These are phyloP conservation scores for Sycophila sp. DNA, from an alignment of 1,140 invertebrate genomes.

Conservation along the genomic window DNA sequence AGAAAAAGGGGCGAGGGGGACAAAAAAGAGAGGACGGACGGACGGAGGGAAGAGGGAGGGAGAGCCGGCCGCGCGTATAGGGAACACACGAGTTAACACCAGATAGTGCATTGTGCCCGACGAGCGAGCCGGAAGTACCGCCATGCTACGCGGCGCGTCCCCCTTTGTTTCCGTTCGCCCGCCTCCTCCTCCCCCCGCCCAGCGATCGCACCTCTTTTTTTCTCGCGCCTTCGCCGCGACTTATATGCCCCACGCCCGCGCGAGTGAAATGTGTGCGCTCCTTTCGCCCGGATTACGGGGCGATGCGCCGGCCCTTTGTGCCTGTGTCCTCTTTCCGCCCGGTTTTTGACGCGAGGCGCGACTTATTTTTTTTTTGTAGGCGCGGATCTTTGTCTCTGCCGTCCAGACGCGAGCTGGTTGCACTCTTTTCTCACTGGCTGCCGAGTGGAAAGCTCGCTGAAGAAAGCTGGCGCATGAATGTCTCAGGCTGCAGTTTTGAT, in stretches of 20 bases:
- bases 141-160: conserved; percentile 62
- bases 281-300: background rate
- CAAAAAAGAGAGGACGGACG: background rate
- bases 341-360: background rate
- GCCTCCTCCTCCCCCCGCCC: conserved; percentile 32
- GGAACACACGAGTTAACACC: conserved; percentile 60
- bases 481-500: too few relatives aligned
- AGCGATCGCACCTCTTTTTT: background rate
- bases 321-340: background rate
- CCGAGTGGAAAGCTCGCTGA: too few relatives aligned
- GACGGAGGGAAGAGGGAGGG: conserved; percentile 41
- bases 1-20: background rate
- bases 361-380: background rate
- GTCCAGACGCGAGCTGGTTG: too few relatives aligned
- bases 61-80: conserved; percentile 39
- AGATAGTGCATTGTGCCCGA: conserved; percentile 63
- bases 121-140: conserved; percentile 66
- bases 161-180: conserved; percentile 64
- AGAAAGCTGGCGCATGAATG: too few relatives aligned
- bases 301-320: too few relatives aligned
- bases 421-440: too few relatives aligned
- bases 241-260: background rate
- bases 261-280: background rate
- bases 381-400: background rate
- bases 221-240: background rate